Evolutionary conservation across 2,888 invertebrate species (phyloP), one percentile per base, ranked within the genome.

Genomic region (Leptinotarsa tumamoca): DNA sequence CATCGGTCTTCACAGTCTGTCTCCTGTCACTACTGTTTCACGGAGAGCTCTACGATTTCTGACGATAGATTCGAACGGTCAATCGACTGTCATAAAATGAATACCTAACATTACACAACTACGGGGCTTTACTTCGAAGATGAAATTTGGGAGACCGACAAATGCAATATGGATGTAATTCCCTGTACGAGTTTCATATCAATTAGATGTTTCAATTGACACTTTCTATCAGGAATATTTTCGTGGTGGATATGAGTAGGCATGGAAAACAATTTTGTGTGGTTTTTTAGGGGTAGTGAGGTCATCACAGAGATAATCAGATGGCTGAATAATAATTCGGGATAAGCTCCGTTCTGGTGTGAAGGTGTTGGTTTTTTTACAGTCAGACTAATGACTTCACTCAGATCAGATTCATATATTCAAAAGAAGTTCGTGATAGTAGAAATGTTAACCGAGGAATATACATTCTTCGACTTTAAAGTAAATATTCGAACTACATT

Each of bases 171-270:
- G 58, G 23, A 58, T 58, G 58, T 23, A 58, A 27, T 49, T 43
- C 54, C 51, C 71, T 58, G 43, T 50, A 68, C 51, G 52, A 27
- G 51, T 63, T 56, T 75, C 69, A 75, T 75, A 75, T 75, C 75
- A 75, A 72, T 75, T 75, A 72, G 56, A 63, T 75, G 72, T 75
- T 75, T 69, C 68, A 75, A 67, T 23, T 75, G 72, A 72, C 18
- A 68, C 52, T 68, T 43, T 66, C 18, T 71, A 52, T 66, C 43
- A 14, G 52, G 56, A 43, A 54, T 56, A 67, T 54, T 17, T 63
- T 43, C 43, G 15, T 10, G 15, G n/a, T 33, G 63, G 63, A 43
- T 33, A 43, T 17, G 63, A 43, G 43, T 63, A 63, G 63, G 63
- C 63, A 63, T 63, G 63, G 18, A 43, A 21, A 43, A 10, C 33